phyloP scores from a whole-genome alignment of 2,888 invertebrate species.

The Pseudococcus longispinus region DNA sequence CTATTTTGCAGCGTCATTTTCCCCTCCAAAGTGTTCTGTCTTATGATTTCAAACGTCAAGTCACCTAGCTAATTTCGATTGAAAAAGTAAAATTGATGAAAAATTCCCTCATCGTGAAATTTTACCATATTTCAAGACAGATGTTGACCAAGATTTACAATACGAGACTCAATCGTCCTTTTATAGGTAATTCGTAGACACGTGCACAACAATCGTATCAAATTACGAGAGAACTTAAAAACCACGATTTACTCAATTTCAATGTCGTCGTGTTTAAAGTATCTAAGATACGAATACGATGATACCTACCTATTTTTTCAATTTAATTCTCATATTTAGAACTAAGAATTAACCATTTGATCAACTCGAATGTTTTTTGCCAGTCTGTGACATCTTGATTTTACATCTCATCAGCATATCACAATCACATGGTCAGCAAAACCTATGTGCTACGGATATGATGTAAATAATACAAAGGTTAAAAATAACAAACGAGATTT shows the following conservation, averaged over 20 bases:
- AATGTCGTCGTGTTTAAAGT: background rate
- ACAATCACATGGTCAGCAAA: slow-evolving; percentile 14
- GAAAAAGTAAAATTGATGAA: background rate
- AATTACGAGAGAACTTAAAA: background rate
- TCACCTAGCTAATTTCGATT: background rate
- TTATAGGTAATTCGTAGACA: slow-evolving; percentile 10
- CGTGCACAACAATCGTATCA: background rate
- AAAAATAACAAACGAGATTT: background rate
- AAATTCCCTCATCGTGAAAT: background rate
- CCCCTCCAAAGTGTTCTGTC: background rate
- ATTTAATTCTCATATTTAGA: background rate
- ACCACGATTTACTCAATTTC: background rate
- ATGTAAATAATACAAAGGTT: slow-evolving; percentile 41
- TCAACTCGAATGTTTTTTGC: background rate
- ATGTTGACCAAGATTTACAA: background rate
- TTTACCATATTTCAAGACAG: background rate
- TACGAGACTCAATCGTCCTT: background rate
- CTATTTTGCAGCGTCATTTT: background rate
- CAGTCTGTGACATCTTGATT: background rate
- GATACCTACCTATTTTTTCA: background rate
- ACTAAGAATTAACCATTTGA: background rate
- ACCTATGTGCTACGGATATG: background rate
- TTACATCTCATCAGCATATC: background rate
- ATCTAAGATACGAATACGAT: background rate
- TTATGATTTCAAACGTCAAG: background rate